These are phyloP conservation scores for Pseudachorutes palmiensis DNA, from an alignment of 1,140 invertebrate genomes.

Conservation along the genomic window DNA sequence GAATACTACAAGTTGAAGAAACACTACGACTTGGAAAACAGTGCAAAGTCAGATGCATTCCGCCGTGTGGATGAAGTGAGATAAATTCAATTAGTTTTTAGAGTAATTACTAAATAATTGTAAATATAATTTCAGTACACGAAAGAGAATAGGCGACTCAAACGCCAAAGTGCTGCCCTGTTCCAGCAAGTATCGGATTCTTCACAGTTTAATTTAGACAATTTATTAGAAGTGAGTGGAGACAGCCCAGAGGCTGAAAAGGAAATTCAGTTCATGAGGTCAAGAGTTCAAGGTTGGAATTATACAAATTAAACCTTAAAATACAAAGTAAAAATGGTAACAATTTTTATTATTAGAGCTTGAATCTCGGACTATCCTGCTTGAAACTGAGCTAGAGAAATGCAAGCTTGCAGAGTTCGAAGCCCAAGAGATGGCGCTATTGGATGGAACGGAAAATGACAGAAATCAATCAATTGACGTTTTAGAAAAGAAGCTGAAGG, in stretches of 20 bases:
- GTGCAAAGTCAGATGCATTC: constrained; percentile 32
- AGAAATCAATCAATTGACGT: constrained; percentile 17
- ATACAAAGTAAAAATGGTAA: not conserved
- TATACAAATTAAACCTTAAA: not conserved
- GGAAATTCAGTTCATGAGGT: constrained; percentile 34
- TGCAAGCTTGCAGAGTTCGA: constrained; percentile 35
- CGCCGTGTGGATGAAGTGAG: constrained; percentile 37
- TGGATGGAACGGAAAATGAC: too few species aligned
- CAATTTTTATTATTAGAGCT: constrained; percentile 28
- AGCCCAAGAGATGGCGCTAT: constrained; percentile 34
- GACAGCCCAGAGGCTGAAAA: too few species aligned
- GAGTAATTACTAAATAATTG: not conserved
- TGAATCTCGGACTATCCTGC: constrained; percentile 24
- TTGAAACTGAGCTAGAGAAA: constrained; percentile 34
- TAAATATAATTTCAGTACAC: constrained; percentile 30
- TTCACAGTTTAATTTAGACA: constrained; percentile 7
- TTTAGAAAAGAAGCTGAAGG: constrained; percentile 25
- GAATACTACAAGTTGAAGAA: constrained; percentile 37
- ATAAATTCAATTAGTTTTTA: not conserved
- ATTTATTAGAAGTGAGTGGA: constrained; percentile 20
- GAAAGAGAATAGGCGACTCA: constrained; percentile 36
- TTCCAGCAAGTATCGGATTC: constrained; percentile 33
- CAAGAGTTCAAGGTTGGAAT: constrained; percentile 31
- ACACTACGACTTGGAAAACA: constrained; percentile 33
- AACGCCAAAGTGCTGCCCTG: constrained; percentile 31